These are phyloP conservation scores for Euproctis similis DNA, from an alignment of 2,888 invertebrate genomes.

Conservation along the genomic window DNA sequence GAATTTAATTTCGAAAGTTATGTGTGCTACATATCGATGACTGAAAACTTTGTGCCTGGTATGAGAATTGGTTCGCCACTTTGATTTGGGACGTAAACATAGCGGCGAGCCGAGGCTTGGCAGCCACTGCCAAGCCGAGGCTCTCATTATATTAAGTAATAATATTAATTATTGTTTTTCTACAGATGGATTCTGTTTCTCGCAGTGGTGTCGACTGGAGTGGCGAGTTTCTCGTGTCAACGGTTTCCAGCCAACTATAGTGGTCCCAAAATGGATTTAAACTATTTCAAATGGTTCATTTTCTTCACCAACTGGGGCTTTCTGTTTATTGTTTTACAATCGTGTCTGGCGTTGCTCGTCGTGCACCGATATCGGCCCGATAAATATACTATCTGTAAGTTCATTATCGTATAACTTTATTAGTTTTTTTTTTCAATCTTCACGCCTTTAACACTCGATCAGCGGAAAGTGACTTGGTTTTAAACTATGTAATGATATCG, in stretches of 20 bases:
- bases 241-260: slow-evolving; percentile 49
- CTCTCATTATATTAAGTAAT: neutral
- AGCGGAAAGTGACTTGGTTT: too few species aligned
- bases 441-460: neutral
- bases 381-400: slow-evolving; percentile 50
- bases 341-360: slow-evolving; percentile 69
- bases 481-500: too few species aligned
- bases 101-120: too few species aligned
- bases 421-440: too few species aligned
- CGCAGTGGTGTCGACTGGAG: slow-evolving; percentile 57
- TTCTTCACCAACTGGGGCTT: slow-evolving; percentile 86
- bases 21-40: too few species aligned
- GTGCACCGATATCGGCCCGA: slow-evolving; percentile 60
- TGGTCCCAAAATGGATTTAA: slow-evolving; percentile 50
- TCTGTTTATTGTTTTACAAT: slow-evolving; percentile 73
- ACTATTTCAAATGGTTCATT: slow-evolving; percentile 80
- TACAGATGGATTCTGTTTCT: slow-evolving; percentile 74
- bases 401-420: too few species aligned
- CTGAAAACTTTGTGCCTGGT: too few species aligned
- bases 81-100: too few species aligned
- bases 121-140: too few species aligned
- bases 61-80: too few species aligned
- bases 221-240: slow-evolving; percentile 63
- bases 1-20: too few species aligned
- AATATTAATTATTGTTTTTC: neutral